phyloP scores from a whole-genome alignment of 2,113 vertebrate genomes.

The Pluvianellus socialis region DNA sequence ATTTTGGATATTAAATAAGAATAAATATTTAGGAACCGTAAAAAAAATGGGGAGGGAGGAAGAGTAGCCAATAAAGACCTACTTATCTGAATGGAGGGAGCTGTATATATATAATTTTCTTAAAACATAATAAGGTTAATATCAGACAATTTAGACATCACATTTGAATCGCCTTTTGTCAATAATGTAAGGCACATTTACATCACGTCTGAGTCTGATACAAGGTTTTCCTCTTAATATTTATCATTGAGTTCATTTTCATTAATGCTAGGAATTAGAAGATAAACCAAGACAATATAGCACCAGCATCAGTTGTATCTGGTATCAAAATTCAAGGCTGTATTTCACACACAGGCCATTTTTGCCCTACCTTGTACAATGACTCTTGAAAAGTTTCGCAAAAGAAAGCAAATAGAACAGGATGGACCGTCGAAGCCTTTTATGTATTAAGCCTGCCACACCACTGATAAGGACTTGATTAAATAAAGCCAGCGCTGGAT shows the following conservation, averaged over 20 bases:
- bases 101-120: background rate
- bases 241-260: background rate
- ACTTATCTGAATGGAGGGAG: background rate
- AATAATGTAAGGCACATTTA: background rate
- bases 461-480: background rate
- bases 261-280: background rate
- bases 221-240: background rate
- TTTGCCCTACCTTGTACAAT: background rate
- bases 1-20: background rate
- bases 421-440: background rate
- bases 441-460: rapidly evolving
- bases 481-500: background rate
- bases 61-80: background rate
- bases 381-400: background rate
- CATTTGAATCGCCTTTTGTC: background rate
- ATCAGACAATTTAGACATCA: background rate
- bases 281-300: rapidly evolving
- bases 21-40: background rate
- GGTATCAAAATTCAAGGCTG: background rate
- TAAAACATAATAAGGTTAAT: background rate
- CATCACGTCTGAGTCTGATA: background rate
- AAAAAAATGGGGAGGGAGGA: background rate
- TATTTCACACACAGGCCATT: background rate
- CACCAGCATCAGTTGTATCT: background rate
- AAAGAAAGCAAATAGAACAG: background rate